Evolutionary conservation across 2,888 invertebrate genomes (phyloP), one percentile per base, ranked within the genome.

Genomic region (Hirudinaria manillensis): DNA sequence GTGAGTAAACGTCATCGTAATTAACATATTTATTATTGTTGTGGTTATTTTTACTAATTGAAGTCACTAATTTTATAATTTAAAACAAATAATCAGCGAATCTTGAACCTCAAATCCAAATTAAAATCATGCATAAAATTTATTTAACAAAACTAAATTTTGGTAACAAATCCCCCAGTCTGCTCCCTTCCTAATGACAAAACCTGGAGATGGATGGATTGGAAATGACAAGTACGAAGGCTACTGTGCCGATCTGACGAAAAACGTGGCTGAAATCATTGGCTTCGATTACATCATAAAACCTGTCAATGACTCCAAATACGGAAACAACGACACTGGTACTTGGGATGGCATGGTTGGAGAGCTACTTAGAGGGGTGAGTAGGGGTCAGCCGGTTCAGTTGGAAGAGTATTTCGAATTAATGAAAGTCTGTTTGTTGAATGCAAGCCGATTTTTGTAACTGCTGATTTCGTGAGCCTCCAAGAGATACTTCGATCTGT

Each of bases 151-250:
- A 45, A 10, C 10, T 16, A 45, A 45, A 45, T 16, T 45, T 45
- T 45, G 6, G 16, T 16, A 45, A 45, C 45, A 45, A 45, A 4
- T 45, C 16, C 45, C 73, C 21, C 79, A 83, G 83, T 80, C 81
- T 34, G 77, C 76, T 34, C 83, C 83, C 4, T 83, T 82, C 75
- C 77, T 83, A 38, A 81, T 82, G 81, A 77, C 78, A 66, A 81
- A 79, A 34, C 78, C 76, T 65, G 80, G 81, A 3, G 77, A 77
- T 1, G 61, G 45, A 4, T 56, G 34, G 34, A 93, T 94, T 93
- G 93, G 94, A 4, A 91, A 93, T 76, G 93, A 93, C 83, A 67
- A 36, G 68, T 86, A 85, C 79, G 83, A 85, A 78, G 87, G 86
- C n/a, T 87, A 84, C 80, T 87, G 86, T 79, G 83, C 85, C 19